These are phyloP conservation scores for Channa maculata DNA, from an alignment of 2,113 vertebrate species.

Conservation along the genomic window DNA sequence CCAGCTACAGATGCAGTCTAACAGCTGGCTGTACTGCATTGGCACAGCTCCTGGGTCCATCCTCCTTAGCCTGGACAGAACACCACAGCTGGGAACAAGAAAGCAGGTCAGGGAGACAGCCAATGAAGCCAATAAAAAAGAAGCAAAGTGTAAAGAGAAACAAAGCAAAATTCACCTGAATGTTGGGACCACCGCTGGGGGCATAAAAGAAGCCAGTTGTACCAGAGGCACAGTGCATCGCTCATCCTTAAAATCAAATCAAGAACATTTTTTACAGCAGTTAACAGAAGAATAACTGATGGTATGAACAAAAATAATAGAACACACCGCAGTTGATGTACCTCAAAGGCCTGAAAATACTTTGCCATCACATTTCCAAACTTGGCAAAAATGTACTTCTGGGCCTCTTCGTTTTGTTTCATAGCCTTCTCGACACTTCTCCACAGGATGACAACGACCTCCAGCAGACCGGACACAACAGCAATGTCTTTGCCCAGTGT, in stretches of 20 bases:
- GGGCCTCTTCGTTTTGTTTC: constrained; percentile 87
- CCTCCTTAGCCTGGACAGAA: constrained; percentile 88
- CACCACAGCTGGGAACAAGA: constrained; percentile 84
- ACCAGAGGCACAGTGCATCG: constrained; percentile 86
- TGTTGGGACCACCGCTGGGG: constrained; percentile 84
- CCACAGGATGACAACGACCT: constrained; percentile 93
- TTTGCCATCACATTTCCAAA: constrained; percentile 90
- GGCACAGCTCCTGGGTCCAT: constrained; percentile 78
- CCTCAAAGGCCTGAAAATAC: constrained; percentile 92
- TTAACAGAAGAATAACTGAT: no score
- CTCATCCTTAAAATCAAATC: constrained; percentile 84
- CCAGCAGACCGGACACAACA: constrained; percentile 89
- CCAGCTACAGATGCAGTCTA: constrained; percentile 95
- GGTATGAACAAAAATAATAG: not conserved
- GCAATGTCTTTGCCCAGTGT: constrained; percentile 82
- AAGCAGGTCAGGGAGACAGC: not conserved
- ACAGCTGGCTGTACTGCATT: constrained; percentile 82
- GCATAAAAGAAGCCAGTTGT: constrained; percentile 91
- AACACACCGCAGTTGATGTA: constrained; percentile 49
- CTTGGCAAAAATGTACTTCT: constrained; percentile 85
- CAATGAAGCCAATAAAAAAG: not conserved
- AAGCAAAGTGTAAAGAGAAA: not conserved
- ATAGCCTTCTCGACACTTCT: constrained; percentile 89
- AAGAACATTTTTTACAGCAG: not conserved
- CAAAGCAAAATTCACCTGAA: constrained; percentile 87